Percentiles rank a stretch among this genome's conserved stretches.
These are phyloP conservation scores for Tribolium castaneum DNA, from an alignment of 1,140 invertebrate species.

Conservation along the genomic window DNA sequence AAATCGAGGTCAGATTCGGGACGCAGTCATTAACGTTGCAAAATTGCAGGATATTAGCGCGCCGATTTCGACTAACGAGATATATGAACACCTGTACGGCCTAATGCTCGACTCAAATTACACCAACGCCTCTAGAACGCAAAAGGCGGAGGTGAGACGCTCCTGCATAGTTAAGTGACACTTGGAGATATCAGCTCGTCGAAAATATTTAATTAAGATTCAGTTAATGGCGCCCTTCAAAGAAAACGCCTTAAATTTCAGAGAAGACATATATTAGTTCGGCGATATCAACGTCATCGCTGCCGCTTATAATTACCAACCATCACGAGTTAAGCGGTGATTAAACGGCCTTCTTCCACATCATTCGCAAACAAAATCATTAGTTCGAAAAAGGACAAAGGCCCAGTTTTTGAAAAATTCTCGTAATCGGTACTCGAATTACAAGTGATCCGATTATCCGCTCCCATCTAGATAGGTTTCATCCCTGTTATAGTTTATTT, in stretches of 20 bases:
- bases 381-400: no score
- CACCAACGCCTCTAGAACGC: background rate
- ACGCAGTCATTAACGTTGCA: constrained; percentile 20
- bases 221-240: constrained; percentile 58
- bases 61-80: constrained; percentile 47
- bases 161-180: constrained; percentile 62
- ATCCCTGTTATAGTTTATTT: background rate
- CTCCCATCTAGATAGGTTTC: background rate
- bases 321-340: background rate
- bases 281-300: constrained; percentile 40
- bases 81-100: constrained; percentile 51
- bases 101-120: constrained; percentile 44
- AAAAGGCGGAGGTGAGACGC: constrained; percentile 30
- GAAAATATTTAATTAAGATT: constrained; percentile 64
- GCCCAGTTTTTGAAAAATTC: no score
- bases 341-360: no score
- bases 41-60: constrained; percentile 33
- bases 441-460: background rate
- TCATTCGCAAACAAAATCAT: no score
- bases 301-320: constrained; percentile 20
- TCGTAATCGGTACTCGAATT: no score
- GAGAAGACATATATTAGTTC: constrained; percentile 51
- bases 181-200: constrained; percentile 60
- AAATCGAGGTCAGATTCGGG: constrained; percentile 4
- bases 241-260: constrained; percentile 52